Evolutionary conservation across 2,888 invertebrate species (phyloP).

Genomic region (Listrodromus nycthemerus): DNA sequence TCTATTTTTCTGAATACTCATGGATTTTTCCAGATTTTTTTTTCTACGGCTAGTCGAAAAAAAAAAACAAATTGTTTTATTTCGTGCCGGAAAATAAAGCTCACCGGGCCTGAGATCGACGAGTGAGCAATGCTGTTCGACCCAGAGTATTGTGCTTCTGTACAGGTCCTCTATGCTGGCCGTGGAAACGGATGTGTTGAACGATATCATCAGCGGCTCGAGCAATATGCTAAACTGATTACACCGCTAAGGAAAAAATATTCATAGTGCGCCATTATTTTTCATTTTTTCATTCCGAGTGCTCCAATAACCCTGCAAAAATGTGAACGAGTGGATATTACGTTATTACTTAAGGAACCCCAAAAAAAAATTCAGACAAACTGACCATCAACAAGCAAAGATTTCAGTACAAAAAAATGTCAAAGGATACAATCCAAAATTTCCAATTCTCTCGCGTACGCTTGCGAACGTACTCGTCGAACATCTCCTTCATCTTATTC

Average conservation of each 20-base stretch:
- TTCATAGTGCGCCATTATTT: not conserved
- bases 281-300: too few species aligned
- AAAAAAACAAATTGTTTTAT: conserved; percentile 23
- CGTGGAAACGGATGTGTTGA: conserved; percentile 96
- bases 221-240: conserved; percentile 95
- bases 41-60: too few species aligned
- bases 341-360: too few species aligned
- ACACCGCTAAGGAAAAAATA: conserved; percentile 69
- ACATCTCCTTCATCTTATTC: conserved; percentile 96
- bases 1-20: too few species aligned
- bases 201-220: conserved; percentile 95
- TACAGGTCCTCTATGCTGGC: conserved; percentile 96
- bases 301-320: too few species aligned
- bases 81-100: conserved; percentile 52
- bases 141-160: conserved; percentile 96
- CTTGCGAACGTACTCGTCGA: conserved; percentile 94
- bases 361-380: not conserved
- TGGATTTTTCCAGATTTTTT: too few species aligned
- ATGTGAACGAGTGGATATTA: too few species aligned
- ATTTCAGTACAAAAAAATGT: not conserved
- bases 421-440: conserved; percentile 98
- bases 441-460: conserved; percentile 97
- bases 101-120: conserved; percentile 97
- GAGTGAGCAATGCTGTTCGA: conserved; percentile 98
- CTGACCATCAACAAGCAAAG: not conserved